phyloP scores from a whole-genome alignment of 2,113 vertebrate genomes.

The Murina feae region DNA sequence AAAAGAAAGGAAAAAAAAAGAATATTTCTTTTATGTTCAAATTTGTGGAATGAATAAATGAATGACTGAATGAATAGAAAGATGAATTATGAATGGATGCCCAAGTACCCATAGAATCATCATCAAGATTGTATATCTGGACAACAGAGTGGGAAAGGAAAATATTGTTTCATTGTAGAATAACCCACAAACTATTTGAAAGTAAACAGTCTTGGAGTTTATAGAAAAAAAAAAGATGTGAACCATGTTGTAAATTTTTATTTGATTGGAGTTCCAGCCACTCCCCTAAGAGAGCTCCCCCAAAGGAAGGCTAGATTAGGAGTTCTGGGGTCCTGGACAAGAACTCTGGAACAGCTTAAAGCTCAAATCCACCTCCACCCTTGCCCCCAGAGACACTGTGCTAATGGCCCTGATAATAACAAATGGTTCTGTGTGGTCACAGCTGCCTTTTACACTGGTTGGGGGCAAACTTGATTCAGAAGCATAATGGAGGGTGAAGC shows the following conservation, averaged over 20 bases:
- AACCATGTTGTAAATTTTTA: not conserved
- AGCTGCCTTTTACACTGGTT: not conserved
- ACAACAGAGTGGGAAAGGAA: not conserved
- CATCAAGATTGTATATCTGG: not conserved
- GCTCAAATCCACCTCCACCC: not conserved
- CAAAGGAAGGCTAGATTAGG: not conserved
- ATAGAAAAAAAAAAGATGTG: not conserved
- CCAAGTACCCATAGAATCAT: not conserved
- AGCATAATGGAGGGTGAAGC: not conserved
- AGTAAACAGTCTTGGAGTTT: not conserved
- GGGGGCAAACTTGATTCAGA: constrained; percentile 25
- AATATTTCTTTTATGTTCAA: not conserved
- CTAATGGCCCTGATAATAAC: not conserved
- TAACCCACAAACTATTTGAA: not conserved
- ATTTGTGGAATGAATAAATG: not conserved
- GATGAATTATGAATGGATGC: not conserved
- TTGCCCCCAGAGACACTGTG: not conserved
- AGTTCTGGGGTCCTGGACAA: not conserved
- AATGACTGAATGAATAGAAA: not conserved
- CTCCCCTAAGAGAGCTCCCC: not conserved
- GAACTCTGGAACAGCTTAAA: constrained; percentile 1
- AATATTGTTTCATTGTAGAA: not conserved
- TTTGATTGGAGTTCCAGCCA: not conserved
- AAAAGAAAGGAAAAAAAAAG: not conserved
- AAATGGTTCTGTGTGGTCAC: not conserved